Conservation (phyloP, 1,140 invertebrate genomes). For the Ylistrum balloti region DNA sequence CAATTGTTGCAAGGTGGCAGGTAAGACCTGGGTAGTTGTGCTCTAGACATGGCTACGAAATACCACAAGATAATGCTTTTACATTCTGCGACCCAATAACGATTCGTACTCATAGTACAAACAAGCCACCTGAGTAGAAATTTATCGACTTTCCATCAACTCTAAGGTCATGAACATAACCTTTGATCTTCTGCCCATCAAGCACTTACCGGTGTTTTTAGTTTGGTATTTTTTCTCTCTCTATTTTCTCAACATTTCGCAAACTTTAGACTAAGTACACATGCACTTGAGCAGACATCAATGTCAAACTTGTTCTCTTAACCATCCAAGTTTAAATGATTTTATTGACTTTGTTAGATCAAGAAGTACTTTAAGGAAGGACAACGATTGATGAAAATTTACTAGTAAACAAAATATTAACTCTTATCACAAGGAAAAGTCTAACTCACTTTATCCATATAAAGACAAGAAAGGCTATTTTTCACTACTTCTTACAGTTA, state of each 20-base stretch:
- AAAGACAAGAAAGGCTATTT: too few relatives aligned
- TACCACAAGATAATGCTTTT: not conserved
- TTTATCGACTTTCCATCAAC: constrained; percentile 10
- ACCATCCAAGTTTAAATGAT: not conserved
- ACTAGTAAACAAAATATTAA: too few relatives aligned
- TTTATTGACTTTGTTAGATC: too few relatives aligned
- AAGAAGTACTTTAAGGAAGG: too few relatives aligned
- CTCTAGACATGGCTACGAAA: too few relatives aligned
- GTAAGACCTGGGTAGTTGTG: constrained; percentile 7
- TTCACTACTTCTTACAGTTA: too few relatives aligned
- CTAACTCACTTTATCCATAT: too few relatives aligned
- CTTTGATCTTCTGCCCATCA: not conserved
- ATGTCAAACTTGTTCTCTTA: not conserved
- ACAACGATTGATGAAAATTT: too few relatives aligned
- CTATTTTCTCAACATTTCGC: not conserved
- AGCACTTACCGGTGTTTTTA: not conserved
- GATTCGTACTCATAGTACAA: not conserved
- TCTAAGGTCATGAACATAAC: not conserved
- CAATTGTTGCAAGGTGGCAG: not conserved
- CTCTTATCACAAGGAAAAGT: too few relatives aligned
- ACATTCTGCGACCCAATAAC: not conserved
- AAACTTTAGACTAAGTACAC: not conserved
- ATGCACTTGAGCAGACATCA: not conserved
- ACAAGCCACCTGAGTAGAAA: not conserved
- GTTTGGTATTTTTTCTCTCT: not conserved